Evolutionary conservation across 2,113 vertebrate genomes (phyloP).

Genomic region (Potamarius usumacintae): DNA sequence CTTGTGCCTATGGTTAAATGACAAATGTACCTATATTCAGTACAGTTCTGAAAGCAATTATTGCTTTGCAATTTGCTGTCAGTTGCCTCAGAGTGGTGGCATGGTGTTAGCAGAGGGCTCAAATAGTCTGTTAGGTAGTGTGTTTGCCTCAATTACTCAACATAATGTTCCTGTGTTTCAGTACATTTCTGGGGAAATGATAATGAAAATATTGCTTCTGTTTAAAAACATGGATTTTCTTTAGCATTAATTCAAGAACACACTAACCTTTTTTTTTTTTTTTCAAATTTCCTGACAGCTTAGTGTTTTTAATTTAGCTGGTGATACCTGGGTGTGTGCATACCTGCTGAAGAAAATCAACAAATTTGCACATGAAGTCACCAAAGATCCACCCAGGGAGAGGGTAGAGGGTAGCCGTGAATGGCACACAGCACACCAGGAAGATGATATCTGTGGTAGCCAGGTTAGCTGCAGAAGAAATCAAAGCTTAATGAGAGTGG

Average conservation of each 20-base stretch:
- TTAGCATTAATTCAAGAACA: background rate
- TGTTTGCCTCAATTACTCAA: background rate
- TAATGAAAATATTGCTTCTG: background rate
- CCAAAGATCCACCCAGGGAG: constrained; percentile 83
- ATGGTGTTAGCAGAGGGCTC: background rate
- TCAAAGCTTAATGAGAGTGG: constrained; percentile 1
- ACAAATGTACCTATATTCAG: background rate
- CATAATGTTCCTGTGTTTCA: background rate
- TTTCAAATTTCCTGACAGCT: background rate
- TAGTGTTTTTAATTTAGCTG: background rate
- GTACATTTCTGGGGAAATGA: background rate
- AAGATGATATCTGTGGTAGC: constrained; percentile 83
- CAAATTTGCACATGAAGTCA: constrained; percentile 84
- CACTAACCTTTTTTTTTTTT: background rate
- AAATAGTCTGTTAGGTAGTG: background rate
- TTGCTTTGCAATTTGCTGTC: no score
- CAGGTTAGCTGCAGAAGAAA: constrained; percentile 72
- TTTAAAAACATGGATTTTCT: background rate
- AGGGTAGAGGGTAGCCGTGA: constrained; percentile 81
- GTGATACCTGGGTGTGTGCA: background rate
- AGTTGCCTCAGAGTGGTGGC: no score
- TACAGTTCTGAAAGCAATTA: no score
- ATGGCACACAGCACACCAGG: constrained; percentile 81
- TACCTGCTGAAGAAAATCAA: constrained; percentile 83
- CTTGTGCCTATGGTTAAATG: background rate